Evolutionary conservation across 2,888 invertebrate species (phyloP), one percentile per base, ranked within the genome.

Genomic region (Scaptodrosophila latifasciaeformis): DNA sequence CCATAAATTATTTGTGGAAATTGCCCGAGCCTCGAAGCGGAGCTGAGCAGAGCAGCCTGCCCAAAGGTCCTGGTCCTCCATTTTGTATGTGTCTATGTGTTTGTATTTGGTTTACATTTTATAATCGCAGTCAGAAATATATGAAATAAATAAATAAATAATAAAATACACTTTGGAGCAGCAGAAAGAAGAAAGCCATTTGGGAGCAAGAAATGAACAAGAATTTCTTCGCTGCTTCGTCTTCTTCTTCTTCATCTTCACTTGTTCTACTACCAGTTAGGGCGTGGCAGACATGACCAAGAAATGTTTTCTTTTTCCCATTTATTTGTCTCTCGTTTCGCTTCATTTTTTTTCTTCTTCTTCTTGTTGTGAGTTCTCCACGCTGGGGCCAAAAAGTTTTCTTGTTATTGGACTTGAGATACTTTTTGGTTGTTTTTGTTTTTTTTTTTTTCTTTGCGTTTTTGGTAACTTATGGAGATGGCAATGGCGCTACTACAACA

Each of bases 61-160:
- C 42, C n/a, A n/a, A n/a, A n/a, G n/a, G n/a, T n/a, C n/a, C n/a
- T n/a, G n/a, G n/a, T 76, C 60, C 75, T 37, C 75, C 37, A 66
- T 68, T 64, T 50, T 40, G 40, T n/a, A n/a, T n/a, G n/a, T n/a
- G 15, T 39, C 44, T 49, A 44, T 59, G 52, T 60, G 47, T 54
- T 34, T 60, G 47, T 10, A 4, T 49, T 29, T 42, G 30, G 43
- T 35, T 37, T 52, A 49, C 58, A 65, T 56, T 77, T 79, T 70
- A 74, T 74, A 74, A 74, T 80, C 62, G 78, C 52, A 47, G 57
- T n/a, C 37, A 49, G 46, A 59, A 72, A 72, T 77, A 60, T 80
- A 77, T 62, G 70, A 74, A 80, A 74, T 54, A 64, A 70, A 70
- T 72, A 77, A 76, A 72, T 74, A 74, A 77, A 71, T 75, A 61